A percentile compares a stretch with the other conserved stretches of the same genome.
Conservation (phyloP, 2,888 invertebrate genomes). For the Ernsta delagoae region DNA sequence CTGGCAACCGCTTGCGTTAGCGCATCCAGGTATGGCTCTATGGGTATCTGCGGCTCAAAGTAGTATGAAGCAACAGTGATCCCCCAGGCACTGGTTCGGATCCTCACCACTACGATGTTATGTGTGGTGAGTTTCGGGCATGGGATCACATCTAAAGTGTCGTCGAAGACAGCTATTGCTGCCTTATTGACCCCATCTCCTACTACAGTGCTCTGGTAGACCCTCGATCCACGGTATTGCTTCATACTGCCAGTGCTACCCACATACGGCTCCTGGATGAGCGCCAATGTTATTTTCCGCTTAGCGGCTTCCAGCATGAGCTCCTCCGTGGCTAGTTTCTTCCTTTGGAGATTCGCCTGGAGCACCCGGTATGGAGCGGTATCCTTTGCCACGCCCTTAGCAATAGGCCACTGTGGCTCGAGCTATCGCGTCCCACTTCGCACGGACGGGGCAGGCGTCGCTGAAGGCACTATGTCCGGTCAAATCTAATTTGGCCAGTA, state of each 20-base stretch:
- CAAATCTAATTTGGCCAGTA: not conserved
- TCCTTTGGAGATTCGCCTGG: conserved; percentile 6
- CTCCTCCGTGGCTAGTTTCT: conserved; percentile 10
- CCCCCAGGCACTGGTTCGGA: too few species aligned
- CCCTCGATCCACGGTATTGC: not conserved
- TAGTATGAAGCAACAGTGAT: too few species aligned
- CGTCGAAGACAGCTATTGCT: not conserved
- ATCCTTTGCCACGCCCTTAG: not conserved
- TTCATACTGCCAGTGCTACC: not conserved
- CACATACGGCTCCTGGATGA: conserved; percentile 4
- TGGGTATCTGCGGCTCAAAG: too few species aligned
- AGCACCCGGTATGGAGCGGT: not conserved
- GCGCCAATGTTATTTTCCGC: not conserved
- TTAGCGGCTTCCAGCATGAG: conserved; percentile 3
- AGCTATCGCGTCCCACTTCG: conserved; percentile 4
- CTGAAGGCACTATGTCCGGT: not conserved
- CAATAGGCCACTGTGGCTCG: conserved; percentile 4
- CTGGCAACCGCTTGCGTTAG: too few species aligned
- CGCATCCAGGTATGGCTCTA: too few species aligned
- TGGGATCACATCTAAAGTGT: not conserved
- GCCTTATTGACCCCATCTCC: not conserved
- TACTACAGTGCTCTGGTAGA: not conserved
- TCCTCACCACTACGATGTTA: too few species aligned
- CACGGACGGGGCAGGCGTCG: conserved; percentile 1
- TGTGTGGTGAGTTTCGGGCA: too few species aligned